phyloP scores from a whole-genome alignment of 2,888 invertebrate species.

The Crioceris asparagi region DNA sequence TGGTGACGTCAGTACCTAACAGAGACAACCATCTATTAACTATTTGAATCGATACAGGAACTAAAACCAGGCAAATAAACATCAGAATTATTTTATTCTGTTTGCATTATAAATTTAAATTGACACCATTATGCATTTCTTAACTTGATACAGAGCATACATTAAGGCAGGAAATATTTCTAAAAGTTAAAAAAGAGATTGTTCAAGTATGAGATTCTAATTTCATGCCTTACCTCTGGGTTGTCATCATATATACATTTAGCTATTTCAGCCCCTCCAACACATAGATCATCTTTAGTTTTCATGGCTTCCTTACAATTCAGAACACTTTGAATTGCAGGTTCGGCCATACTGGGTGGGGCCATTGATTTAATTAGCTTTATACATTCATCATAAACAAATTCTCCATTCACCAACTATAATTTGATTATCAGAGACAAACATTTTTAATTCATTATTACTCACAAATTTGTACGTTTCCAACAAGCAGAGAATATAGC shows the following conservation, averaged over 20 bases:
- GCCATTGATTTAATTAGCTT: conserved; percentile 36
- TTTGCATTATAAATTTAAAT: too few relatives aligned
- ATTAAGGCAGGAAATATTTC: too few relatives aligned
- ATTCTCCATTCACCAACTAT: conserved; percentile 20
- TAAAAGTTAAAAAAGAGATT: too few relatives aligned
- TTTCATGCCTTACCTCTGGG: conserved; percentile 36
- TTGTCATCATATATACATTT: conserved; percentile 44
- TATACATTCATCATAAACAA: conserved; percentile 41
- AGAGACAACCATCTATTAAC: too few relatives aligned
- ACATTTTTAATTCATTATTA: not conserved
- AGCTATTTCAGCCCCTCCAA: conserved; percentile 40
- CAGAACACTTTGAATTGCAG: conserved; percentile 29
- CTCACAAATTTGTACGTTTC: conserved; percentile 44
- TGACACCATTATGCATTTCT: too few relatives aligned
- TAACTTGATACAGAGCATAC: too few relatives aligned
- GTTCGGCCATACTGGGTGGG: conserved; percentile 34
- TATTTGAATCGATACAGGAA: too few relatives aligned
- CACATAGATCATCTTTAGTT: conserved; percentile 40
- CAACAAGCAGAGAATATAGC: conserved; percentile 43
- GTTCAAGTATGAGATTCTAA: too few relatives aligned
- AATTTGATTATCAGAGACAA: not conserved
- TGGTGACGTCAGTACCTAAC: too few relatives aligned
- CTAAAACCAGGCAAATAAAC: too few relatives aligned
- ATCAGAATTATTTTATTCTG: too few relatives aligned
- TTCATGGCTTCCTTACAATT: conserved; percentile 41